Conservation (phyloP, 2,888 invertebrate species). For the Smittia sp. region DNA sequence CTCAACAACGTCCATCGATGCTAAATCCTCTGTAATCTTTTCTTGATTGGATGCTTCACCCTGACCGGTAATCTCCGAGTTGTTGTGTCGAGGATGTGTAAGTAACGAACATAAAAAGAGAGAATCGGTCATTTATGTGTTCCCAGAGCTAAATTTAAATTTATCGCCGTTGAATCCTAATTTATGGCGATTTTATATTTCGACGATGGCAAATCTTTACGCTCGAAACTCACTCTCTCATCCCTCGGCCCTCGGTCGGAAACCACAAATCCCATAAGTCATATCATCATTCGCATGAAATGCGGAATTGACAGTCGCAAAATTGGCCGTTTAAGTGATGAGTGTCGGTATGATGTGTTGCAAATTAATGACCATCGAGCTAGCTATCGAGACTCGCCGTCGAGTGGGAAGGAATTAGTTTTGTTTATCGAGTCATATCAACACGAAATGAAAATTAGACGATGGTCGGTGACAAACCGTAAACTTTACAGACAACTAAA, state of each 20-base stretch:
- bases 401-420: no score
- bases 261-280: conserved; percentile 38
- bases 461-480: no score
- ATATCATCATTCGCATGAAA: conserved; percentile 20
- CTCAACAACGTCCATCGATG: not conserved
- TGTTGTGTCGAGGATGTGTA: not conserved
- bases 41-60: conserved; percentile 27
- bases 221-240: not conserved
- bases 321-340: conserved; percentile 16
- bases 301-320: conserved; percentile 30
- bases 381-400: no score
- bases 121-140: not conserved
- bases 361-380: not conserved
- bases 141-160: conserved; percentile 38
- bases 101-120: not conserved
- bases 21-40: conserved; percentile 26
- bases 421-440: no score
- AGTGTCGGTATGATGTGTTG: not conserved
- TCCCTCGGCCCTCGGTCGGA: not conserved
- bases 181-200: conserved; percentile 19
- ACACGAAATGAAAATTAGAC: no score
- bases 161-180: conserved; percentile 37
- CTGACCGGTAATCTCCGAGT: not conserved
- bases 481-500: conserved; percentile 12
- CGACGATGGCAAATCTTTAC: conserved; percentile 22